Base-by-base conservation (phyloP, 2,113 vertebrate species). In the Archilochus colubris region DNA sequence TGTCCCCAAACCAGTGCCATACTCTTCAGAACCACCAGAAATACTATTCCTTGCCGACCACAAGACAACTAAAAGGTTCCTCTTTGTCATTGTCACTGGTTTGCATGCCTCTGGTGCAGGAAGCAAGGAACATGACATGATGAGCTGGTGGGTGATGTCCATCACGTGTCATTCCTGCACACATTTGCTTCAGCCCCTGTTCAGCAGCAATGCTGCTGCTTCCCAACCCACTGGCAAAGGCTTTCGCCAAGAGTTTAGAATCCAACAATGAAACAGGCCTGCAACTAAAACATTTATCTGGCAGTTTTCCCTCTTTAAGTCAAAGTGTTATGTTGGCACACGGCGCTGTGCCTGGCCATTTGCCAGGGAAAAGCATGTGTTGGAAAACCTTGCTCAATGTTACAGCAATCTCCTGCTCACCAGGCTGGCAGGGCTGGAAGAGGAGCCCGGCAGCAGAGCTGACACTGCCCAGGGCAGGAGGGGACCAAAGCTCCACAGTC, bases 241-340 rank as follows among this genome's bases (percentile, higher is more conserved):
- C 96, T 93, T 97, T 93, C 86, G 97, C 86, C 96, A 97, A 97
- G 97, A 98, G 96, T 97, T 97, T 93, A 97, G 97, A 95, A 72
- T 96, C 97, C 97, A 97, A 92, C 98, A 97, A 97, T 97, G 98
- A 97, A 97, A 96, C 91, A 57, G 97, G 97, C 96, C 97, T 98
- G 97, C 97, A 98, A 97, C 97, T 98, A 98, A 98, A 98, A 98
- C 98, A 98, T 98, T 98, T 97, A 98, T 97, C 97, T 98, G 98
- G 98, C 98, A 98, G 97, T 97, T 98, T 98, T 98, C 97, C 98
- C 97, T 98, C 97, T 98, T 98, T 98, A 98, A 98, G 98, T 97
- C 97, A 97, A 98, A 98, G 98, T 98, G 97, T 98, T 97, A 98
- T 97, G 97, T 97, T 98, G 98, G 97, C 98, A 98, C 97, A 93